A percentile compares a stretch with the other conserved stretches of the same genome.
Conservation (phyloP, 2,888 invertebrate species). For the Oxycera nigricornis region DNA sequence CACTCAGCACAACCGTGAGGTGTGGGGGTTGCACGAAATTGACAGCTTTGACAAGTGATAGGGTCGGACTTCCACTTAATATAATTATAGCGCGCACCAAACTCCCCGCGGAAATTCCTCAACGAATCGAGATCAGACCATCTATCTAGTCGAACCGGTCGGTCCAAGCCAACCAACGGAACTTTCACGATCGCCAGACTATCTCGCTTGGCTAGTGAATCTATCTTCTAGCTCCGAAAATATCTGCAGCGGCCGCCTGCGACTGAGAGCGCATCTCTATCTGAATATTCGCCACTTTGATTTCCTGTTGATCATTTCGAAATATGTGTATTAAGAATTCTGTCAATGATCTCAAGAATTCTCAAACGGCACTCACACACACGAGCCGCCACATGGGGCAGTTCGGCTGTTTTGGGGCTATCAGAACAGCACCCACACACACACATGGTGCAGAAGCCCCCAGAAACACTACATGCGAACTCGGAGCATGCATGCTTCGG, state of each 20-base stretch:
- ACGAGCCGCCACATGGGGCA: background rate
- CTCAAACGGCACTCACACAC: background rate
- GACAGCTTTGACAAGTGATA: background rate
- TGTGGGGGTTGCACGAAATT: background rate
- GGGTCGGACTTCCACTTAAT: background rate
- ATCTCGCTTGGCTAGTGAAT: background rate
- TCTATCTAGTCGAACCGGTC: too few relatives aligned
- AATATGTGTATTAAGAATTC: slow-evolving; percentile 20
- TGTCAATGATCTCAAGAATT: slow-evolving; percentile 24
- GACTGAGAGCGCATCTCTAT: background rate
- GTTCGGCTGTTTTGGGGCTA: background rate
- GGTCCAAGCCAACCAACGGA: background rate
- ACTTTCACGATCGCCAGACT: background rate
- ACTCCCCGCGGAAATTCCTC: background rate
- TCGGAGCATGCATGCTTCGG: too few relatives aligned
- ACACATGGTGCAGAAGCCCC: too few relatives aligned
- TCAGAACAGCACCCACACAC: too few relatives aligned
- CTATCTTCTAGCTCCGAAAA: background rate
- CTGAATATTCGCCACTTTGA: slow-evolving; percentile 15
- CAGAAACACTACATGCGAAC: too few relatives aligned
- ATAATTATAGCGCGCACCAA: background rate
- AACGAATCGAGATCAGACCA: background rate
- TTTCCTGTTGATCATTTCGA: slow-evolving; percentile 29
- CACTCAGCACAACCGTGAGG: too few relatives aligned
- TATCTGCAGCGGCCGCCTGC: background rate